Evolutionary conservation across 2,888 invertebrate species (phyloP), one percentile per base, ranked within the genome.

Genomic region (Augochlorella aurata): DNA sequence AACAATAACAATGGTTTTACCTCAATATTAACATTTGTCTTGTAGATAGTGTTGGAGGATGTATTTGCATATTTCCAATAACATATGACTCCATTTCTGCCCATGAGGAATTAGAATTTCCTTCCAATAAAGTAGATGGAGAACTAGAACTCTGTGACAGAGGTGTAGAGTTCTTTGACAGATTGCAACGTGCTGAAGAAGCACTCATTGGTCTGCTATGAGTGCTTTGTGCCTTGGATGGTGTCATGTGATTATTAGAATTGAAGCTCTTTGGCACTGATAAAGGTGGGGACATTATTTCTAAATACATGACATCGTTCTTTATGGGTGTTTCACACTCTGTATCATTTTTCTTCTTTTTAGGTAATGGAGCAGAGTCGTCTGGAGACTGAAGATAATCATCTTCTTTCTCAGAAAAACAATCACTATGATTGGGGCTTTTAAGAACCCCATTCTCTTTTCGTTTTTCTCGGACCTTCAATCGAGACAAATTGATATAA

Each of bases 21-120:
- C 98, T 95, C 47, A 99, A 94, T 90, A 99, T 98, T 2, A 99
- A 95, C 94, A 99, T 97, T 93, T 99, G 99, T 92, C 97, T 96
- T 49, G 98, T 98, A 0, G 97, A 97, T 74, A 96, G 94, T 0
- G 97, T 98, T 2, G 98, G 96, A 10, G 99, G 99, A 93, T 97
- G 96, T 88, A 99, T 96, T 91, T 98, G 97, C 87, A 98, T 97
- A 50, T 96, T 97, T 89, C 98, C 98, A 88, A 98, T 98, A 80
- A 98, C 96, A 89, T 97, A 97, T 0, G 96, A 97, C 93, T 98
- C 97, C 95, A 98, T 95, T 94, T 98, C 98, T 0, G 97, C 97
- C 98, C 98, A 98, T 78, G 97, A 97, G 72, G 98, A 98, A 94
- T 97, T 98, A 0, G 93, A 93, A 86, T 93, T 93, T 1, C 92